Percentiles rank a stretch among this genome's conserved stretches.
Conservation (phyloP, 2,888 invertebrate genomes). For the Zelleria hepariella region DNA sequence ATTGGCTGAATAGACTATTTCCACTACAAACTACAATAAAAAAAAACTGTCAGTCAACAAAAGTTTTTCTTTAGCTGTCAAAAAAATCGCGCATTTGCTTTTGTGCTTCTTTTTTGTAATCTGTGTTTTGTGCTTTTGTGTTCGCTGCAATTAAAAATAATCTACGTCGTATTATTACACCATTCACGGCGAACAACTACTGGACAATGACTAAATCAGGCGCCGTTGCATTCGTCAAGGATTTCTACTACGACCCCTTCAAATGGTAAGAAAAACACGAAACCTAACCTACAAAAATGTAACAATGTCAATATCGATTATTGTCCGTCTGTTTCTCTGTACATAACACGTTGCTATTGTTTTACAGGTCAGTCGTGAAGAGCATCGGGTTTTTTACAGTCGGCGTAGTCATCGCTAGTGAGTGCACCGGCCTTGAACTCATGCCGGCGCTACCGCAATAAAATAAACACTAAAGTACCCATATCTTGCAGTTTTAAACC, state of each 20-base stretch:
- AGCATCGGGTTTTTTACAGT: constrained; percentile 83
- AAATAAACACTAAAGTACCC: constrained; percentile 11
- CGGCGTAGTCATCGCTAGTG: constrained; percentile 84
- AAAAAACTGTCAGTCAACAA: neutral
- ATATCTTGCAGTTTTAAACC: neutral
- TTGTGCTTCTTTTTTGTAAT: neutral
- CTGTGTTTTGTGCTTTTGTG: neutral
- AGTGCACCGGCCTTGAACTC: constrained; percentile 81
- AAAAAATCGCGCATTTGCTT: too few species aligned
- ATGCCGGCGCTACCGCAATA: constrained; percentile 74
- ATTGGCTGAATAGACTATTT: too few species aligned
- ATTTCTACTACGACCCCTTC: constrained; percentile 81
- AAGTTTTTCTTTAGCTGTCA: neutral
- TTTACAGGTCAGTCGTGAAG: constrained; percentile 84
- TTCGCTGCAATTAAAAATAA: neutral
- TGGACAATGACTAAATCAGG: constrained; percentile 1
- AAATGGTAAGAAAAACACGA: constrained; percentile 77
- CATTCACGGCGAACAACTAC: neutral
- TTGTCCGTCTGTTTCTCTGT: constrained; percentile 1
- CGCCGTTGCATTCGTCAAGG: constrained; percentile 58
- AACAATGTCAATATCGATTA: neutral
- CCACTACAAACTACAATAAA: neutral
- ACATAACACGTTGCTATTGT: constrained; percentile 20
- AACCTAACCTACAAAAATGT: constrained; percentile 24
- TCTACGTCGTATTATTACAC: neutral